Evolutionary conservation across 2,888 invertebrate species (phyloP).

Genomic region (Tipula helvola): DNA sequence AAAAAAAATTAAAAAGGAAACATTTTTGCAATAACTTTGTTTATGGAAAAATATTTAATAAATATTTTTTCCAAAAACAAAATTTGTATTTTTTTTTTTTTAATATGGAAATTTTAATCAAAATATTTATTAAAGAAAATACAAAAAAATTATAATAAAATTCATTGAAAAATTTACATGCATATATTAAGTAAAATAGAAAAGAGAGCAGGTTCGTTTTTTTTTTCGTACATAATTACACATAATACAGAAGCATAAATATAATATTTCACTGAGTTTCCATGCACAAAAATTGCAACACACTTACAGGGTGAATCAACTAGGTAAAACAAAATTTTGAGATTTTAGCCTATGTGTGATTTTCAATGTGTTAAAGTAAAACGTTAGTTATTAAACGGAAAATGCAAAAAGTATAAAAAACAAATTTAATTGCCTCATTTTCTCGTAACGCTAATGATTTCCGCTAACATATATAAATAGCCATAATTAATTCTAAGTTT

Average conservation of each 20-base stretch:
- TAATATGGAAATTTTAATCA: not conserved
- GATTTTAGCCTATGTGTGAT: not conserved
- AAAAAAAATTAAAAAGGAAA: conserved; percentile 15
- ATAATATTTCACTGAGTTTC: not conserved
- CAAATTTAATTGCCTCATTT: not conserved
- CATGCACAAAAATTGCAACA: not conserved
- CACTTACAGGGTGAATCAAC: not conserved
- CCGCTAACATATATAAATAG: not conserved
- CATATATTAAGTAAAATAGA: not conserved
- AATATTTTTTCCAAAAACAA: not conserved
- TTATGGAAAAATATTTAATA: not conserved
- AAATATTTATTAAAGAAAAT: not conserved
- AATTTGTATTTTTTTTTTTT: not conserved
- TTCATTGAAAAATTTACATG: not conserved
- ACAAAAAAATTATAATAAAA: not conserved
- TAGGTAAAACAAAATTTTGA: not conserved
- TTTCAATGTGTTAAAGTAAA: not conserved
- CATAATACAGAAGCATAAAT: not conserved
- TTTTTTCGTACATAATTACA: not conserved
- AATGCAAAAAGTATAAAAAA: not conserved
- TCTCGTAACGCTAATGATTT: not conserved
- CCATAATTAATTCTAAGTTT: not conserved
- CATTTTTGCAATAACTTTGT: not conserved
- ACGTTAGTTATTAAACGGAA: not conserved
- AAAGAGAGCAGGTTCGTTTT: not conserved